Evolutionary conservation across 2,797 vertebrate species (phyloP), one percentile per base, ranked within the genome.

Genomic region (Varecia variegata): DNA sequence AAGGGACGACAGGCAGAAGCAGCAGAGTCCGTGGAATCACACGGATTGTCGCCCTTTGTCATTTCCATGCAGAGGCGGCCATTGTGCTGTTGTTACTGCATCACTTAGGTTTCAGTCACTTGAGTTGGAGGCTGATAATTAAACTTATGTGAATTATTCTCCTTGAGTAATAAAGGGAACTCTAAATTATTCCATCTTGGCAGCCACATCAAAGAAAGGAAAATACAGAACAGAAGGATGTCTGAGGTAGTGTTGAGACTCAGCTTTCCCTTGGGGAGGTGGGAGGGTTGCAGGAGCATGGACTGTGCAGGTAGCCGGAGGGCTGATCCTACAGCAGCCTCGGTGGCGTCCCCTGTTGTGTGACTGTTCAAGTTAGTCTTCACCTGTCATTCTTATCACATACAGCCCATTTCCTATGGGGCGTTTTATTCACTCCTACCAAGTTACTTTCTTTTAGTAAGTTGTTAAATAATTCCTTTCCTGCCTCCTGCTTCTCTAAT

Each of bases 161-260:
- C 74, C 90, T 88, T 89, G 73, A 58, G 38, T 88, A 21, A 43
- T 92, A 95, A 97, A 91, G 56, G 40, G 30, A 76, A 43, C 38
- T 91, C 86, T 91, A 91, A 83, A 83, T 95, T 87, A 81, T 81
- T 89, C 58, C 71, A 52, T 38, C 71, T 97, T 95, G 94, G 90
- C 79, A 97, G 81, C 60, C 82, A 87, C 94, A 95, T 94, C 97
- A 97, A 97, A 97, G 96, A 68, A 38, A 70, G 80, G 67, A 89
- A 88, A 97, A 84, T 7, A 67, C 14, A 47, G 54, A 89, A 85
- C 30, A 56, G 45, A 95, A 93, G 95, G 74, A 77, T 87, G 30
- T 47, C 84, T 47, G 60, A 71, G 85, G 56, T 95, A 35, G 94
- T 81, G 56, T 81, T 12, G 58, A 82, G 94, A 60, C 40, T 27